Percentiles rank a stretch among this genome's conserved stretches.
Conservation (phyloP, 2,113 vertebrate species). For the Scomber scombrus region DNA sequence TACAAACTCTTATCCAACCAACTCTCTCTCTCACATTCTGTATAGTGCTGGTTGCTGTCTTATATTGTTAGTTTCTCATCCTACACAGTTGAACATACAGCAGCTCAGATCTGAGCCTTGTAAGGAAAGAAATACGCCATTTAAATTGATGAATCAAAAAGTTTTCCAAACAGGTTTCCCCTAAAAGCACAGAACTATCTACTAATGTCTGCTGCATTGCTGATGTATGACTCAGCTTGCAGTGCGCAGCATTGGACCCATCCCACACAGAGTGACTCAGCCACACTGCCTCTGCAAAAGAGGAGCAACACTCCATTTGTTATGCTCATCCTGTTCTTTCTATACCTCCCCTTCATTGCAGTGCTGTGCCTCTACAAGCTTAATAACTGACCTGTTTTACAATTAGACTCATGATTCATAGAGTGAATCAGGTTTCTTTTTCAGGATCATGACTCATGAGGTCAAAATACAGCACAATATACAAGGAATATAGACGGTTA, state of each 20-base stretch:
- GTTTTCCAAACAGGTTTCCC: constrained; percentile 8
- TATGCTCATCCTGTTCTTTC: constrained; percentile 11
- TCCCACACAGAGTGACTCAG: constrained; percentile 73
- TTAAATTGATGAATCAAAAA: not conserved
- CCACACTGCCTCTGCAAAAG: constrained; percentile 54
- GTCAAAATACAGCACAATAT: not conserved
- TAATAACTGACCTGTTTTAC: not conserved
- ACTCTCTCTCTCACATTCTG: constrained; percentile 12
- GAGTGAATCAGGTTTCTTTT: not conserved
- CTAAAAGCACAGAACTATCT: constrained; percentile 9
- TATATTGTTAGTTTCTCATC: not conserved
- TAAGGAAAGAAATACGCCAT: not conserved
- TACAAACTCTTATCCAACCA: constrained; percentile 16
- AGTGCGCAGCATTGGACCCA: constrained; percentile 57
- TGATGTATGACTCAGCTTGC: constrained; percentile 75
- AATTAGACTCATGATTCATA: not conserved
- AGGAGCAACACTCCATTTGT: constrained; percentile 33
- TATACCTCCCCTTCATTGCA: not conserved
- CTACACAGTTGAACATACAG: not conserved
- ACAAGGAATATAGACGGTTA: not conserved
- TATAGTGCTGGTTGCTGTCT: not conserved
- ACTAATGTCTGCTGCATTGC: constrained; percentile 68
- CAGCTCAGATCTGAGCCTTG: not conserved
- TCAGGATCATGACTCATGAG: not conserved
- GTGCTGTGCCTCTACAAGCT: not conserved